phyloP scores from a whole-genome alignment of 2,113 vertebrate genomes.

The Peromyscus maniculatus region DNA sequence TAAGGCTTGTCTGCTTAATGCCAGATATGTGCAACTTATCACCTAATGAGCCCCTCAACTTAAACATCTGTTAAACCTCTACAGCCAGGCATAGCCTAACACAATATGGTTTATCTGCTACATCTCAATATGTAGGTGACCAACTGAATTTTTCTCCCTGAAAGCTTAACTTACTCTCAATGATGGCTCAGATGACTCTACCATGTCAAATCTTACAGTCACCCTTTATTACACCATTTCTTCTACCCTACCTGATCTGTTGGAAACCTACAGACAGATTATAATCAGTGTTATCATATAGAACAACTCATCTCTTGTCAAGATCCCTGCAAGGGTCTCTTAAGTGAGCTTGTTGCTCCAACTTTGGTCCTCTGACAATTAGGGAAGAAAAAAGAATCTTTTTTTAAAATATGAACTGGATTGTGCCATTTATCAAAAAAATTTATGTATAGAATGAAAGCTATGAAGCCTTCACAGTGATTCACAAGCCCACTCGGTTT shows the following conservation, averaged over 20 bases:
- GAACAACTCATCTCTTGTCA: background rate
- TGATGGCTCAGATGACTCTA: background rate
- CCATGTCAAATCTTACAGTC: background rate
- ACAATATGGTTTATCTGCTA: background rate
- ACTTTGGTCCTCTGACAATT: rapidly evolving
- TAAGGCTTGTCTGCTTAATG: background rate
- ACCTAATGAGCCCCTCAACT: background rate
- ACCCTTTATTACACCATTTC: background rate
- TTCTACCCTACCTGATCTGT: background rate
- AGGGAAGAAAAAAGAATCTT: background rate
- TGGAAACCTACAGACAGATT: background rate
- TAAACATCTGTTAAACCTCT: background rate
- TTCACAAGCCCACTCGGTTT: background rate
- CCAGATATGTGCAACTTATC: background rate
- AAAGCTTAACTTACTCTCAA: background rate
- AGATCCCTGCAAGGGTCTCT: background rate
- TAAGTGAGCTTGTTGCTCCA: background rate
- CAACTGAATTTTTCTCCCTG: background rate
- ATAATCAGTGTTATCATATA: background rate
- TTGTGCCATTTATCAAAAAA: background rate
- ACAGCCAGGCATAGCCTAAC: too few species aligned
- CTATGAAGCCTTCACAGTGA: rapidly evolving
- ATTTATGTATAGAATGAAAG: background rate
- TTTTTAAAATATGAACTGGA: background rate
- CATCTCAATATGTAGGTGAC: background rate